Percentiles rank a stretch among this genome's conserved stretches.
Evolutionary conservation across 2,113 vertebrate species (phyloP).

Genomic region (Ginglymostoma cirratum): DNA sequence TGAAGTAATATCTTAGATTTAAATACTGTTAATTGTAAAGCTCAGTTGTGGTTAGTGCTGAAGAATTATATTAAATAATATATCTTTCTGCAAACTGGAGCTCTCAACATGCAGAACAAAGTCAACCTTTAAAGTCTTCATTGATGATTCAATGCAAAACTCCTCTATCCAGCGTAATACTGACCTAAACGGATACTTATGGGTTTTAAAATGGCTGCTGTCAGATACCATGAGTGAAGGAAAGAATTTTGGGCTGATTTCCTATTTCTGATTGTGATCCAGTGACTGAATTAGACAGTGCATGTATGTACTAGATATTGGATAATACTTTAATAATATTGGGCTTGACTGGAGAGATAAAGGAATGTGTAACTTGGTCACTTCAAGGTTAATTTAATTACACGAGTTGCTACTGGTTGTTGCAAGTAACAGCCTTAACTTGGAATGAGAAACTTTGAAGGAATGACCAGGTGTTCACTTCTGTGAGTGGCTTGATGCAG

Average conservation of each 20-base stretch:
- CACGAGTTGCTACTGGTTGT: not conserved
- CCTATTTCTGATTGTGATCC: not conserved
- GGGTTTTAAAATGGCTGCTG: not conserved
- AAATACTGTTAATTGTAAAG: not conserved
- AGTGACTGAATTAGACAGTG: not conserved
- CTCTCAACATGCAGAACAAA: not conserved
- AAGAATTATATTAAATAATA: not conserved
- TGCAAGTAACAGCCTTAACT: not conserved
- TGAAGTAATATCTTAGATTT: not conserved
- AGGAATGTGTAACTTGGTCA: not conserved
- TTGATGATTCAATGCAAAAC: not conserved
- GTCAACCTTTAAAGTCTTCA: not conserved
- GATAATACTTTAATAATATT: not conserved
- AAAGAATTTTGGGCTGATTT: not conserved
- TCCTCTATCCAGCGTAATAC: not conserved
- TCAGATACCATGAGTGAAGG: not conserved
- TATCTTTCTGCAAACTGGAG: not conserved
- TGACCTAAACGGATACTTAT: not conserved
- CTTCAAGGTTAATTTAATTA: not conserved
- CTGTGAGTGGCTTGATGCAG: not conserved
- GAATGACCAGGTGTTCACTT: not conserved
- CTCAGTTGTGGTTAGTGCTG: not conserved
- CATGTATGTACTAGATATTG: not conserved
- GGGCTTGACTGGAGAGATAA: not conserved
- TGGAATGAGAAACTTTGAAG: not conserved